Evolutionary conservation across 2,888 invertebrate species (phyloP), one percentile per base, ranked within the genome.

Genomic region (Drosophila macrospina): DNA sequence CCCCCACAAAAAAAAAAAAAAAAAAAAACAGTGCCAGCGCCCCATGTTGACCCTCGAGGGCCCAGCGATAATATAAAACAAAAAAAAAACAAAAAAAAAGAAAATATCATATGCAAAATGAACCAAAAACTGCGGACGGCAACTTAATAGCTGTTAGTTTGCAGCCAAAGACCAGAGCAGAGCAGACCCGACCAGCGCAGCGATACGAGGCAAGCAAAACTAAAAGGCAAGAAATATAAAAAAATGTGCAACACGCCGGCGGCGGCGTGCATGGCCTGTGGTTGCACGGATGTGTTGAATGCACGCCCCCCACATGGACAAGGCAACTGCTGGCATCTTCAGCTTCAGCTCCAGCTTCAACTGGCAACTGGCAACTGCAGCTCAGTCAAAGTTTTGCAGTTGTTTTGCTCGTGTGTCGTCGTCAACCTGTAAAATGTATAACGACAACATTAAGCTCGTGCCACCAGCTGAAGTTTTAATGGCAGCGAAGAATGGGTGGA

Each of bases 401-500:
- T 34, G 24, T 44, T n/a, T 15, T 45, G 70, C 42, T 77, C 54
- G 77, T 76, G 75, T 76, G 76, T 77, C 77, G 76, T 77, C 77
- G 77, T 78, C 85, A 85, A 85, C 87, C 87, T 85, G 87, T 76
- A 85, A 87, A 85, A 85, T 82, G 83, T 86, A 85, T 85, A 85
- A 85, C 85, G 81, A 86, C 87, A 81, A 85, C 85, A 85, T 85
- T 87, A 80, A 87, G 85, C 85, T 85, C 85, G 85, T 85, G 85
- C 85, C 85, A 85, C 74, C 81, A 83, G 77, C 78, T 69, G 76
- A 74, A 86, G 63, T 30, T 47, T 63, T 42, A 62, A 65, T 50
- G 60, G 68, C 37, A 45, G n/a, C n/a, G n/a, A n/a, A n/a, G n/a
- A n/a, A n/a, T n/a, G n/a, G n/a, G n/a, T n/a, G n/a, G n/a, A n/a